Conservation (phyloP, 2,888 invertebrate species). For the Eupithecia vulgata region DNA sequence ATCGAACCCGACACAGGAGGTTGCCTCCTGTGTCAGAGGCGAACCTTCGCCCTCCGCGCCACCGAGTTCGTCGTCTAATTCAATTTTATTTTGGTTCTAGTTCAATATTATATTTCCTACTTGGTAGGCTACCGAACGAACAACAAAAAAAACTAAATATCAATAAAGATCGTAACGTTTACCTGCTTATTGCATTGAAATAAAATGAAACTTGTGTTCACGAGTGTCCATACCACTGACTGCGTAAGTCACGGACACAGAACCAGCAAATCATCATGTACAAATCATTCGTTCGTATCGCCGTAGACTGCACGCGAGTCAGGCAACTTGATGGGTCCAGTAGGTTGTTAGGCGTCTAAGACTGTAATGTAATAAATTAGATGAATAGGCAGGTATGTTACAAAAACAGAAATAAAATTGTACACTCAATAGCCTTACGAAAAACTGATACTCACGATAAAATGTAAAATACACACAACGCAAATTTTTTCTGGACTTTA, state of each 20-base stretch:
- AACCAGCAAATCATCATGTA: background rate
- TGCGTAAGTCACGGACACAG: slow-evolving; percentile 6
- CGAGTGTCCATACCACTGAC: background rate
- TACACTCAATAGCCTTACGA: background rate
- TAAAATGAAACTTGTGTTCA: background rate
- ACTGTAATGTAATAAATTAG: background rate
- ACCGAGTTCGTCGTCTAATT: too few species aligned
- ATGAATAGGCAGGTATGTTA: background rate
- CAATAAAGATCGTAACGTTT: background rate
- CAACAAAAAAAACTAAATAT: background rate
- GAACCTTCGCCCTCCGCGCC: too few species aligned
- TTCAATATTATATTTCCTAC: background rate
- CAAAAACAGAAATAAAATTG: background rate
- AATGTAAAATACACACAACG: background rate
- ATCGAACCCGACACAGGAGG: too few species aligned
- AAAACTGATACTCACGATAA: background rate
- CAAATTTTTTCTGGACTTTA: background rate
- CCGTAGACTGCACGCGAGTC: background rate
- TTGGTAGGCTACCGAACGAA: background rate
- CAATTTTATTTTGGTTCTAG: too few species aligned
- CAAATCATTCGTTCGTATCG: slow-evolving; percentile 8
- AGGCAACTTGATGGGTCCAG: background rate
- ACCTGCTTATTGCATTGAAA: too few species aligned
- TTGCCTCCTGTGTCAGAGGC: too few species aligned
- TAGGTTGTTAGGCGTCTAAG: background rate